phyloP scores from a whole-genome alignment of 1,140 invertebrate species.

The Ceratina calcarata region DNA sequence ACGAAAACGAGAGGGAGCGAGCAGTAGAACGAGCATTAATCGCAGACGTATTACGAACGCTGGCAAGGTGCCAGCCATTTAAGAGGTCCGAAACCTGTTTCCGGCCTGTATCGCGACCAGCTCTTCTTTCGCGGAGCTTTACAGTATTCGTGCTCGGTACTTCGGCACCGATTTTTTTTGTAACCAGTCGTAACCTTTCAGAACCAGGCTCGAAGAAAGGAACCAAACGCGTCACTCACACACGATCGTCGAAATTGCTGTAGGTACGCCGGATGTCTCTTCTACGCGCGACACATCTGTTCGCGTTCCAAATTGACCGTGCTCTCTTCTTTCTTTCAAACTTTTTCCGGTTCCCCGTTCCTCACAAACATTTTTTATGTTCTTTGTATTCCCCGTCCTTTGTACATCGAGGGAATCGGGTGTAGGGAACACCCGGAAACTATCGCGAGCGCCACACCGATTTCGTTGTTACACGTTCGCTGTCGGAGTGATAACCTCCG shows the following conservation, averaged over 20 bases:
- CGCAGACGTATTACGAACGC: slow-evolving; percentile 55
- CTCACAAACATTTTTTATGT: background rate
- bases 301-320: background rate
- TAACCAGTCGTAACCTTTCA: background rate
- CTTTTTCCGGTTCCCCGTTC: background rate
- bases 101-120: slow-evolving; percentile 46
- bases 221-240: slow-evolving; percentile 25
- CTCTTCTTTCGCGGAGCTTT: slow-evolving; percentile 27
- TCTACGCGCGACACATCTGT: background rate
- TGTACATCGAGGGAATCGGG: too few relatives aligned
- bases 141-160: slow-evolving; percentile 8
- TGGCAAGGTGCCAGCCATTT: slow-evolving; percentile 59
- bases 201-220: slow-evolving; percentile 7
- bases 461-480: slow-evolving; percentile 39
- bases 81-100: slow-evolving; percentile 62
- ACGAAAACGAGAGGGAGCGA: background rate
- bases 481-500: slow-evolving; percentile 45
- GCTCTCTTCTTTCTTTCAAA: background rate
- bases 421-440: slow-evolving; percentile 42
- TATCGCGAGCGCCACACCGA: background rate
- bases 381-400: too few relatives aligned
- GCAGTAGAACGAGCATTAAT: slow-evolving; percentile 37
- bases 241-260: slow-evolving; percentile 40
- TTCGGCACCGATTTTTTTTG: slow-evolving; percentile 28
- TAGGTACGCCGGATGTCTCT: background rate